Evolutionary conservation across 1,140 invertebrate species (phyloP).

Genomic region (Leptinotarsa texana): DNA sequence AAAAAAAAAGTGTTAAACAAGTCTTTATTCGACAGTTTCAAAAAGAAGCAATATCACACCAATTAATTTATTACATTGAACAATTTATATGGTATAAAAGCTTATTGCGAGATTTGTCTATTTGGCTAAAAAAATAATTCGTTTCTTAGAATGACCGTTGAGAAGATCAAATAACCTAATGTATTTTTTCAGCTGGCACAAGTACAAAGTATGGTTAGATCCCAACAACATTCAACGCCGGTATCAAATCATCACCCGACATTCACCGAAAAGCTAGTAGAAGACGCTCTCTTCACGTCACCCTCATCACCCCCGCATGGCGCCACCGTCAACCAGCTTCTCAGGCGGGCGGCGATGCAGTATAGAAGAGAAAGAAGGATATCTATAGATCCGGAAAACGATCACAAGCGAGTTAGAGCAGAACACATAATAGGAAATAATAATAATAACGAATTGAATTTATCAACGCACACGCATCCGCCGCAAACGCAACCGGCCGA

Average conservation of each 20-base stretch:
- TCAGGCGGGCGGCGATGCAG: constrained; percentile 68
- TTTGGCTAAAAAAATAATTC: too few species aligned
- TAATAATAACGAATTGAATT: constrained; percentile 61
- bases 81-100: too few species aligned
- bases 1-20: too few species aligned
- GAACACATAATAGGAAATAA: constrained; percentile 56
- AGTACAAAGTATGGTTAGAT: constrained; percentile 63
- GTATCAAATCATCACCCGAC: constrained; percentile 57
- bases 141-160: too few species aligned
- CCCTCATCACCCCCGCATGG: constrained; percentile 61
- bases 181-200: constrained; percentile 59
- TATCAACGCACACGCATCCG: constrained; percentile 55
- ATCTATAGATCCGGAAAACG: constrained; percentile 66
- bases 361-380: constrained; percentile 64
- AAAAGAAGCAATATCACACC: too few species aligned
- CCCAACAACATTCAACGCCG: constrained; percentile 58
- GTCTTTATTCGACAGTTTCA: too few species aligned
- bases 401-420: constrained; percentile 60
- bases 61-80: too few species aligned
- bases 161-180: too few species aligned
- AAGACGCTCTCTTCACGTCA: constrained; percentile 65
- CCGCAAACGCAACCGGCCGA: constrained; percentile 70
- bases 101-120: too few species aligned
- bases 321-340: constrained; percentile 65
- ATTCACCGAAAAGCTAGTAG: constrained; percentile 61